Evolutionary conservation across 1,140 invertebrate species (phyloP).

Genomic region (Mya arenaria): DNA sequence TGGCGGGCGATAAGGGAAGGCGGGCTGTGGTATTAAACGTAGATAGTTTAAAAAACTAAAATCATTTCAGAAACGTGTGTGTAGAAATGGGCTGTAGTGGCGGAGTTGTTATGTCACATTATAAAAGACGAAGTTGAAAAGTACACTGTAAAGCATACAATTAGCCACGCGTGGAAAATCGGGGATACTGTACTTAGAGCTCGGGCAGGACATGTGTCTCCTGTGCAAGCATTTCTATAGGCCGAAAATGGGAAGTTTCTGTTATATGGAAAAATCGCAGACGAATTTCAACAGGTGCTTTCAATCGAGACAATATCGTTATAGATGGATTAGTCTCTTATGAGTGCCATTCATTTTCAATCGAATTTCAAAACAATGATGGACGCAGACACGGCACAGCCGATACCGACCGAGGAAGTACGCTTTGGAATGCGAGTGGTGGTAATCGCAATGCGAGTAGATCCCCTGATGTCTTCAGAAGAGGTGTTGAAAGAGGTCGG

Average conservation of each 20-base stretch:
- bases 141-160: constrained; percentile 61
- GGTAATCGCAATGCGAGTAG: constrained; percentile 67
- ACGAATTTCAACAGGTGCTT: constrained; percentile 73
- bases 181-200: constrained; percentile 70
- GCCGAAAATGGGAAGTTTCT: constrained; percentile 56
- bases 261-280: constrained; percentile 69
- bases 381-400: constrained; percentile 73
- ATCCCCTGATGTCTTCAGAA: constrained; percentile 60
- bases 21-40: constrained; percentile 62
- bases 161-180: constrained; percentile 73
- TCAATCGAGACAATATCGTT: constrained; percentile 68
- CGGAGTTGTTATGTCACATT: constrained; percentile 62
- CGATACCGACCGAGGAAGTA: constrained; percentile 72
- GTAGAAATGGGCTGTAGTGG: constrained; percentile 73
- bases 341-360: constrained; percentile 59
- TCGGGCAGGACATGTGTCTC: constrained; percentile 60
- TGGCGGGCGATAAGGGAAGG: constrained; percentile 69
- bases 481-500: constrained; percentile 72
- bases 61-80: constrained; percentile 68
- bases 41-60: constrained; percentile 68
- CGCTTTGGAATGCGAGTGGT: constrained; percentile 72
- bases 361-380: constrained; percentile 75
- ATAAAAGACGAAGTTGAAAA: constrained; percentile 56
- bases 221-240: constrained; percentile 65
- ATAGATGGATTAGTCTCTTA: constrained; percentile 65